Base-by-base conservation (phyloP, 2,797 vertebrate species). In the Rhinichthys osculus region DNA sequence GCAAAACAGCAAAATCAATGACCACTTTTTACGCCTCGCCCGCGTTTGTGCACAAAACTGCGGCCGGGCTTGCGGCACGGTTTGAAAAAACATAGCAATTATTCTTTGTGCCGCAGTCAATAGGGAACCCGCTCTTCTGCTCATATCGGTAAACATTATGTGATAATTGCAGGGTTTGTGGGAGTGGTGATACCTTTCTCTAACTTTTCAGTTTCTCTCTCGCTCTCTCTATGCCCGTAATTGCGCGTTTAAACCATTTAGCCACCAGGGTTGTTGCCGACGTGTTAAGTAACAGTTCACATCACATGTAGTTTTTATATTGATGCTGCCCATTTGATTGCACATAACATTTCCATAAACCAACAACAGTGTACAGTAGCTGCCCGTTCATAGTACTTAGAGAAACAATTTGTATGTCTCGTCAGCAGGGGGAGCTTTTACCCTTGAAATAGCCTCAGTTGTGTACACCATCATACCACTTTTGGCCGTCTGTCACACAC, bases 401-500 rank as follows among this genome's bases (percentile, higher is more conserved):
- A 21, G 35, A 3, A 70, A 13, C 47, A 11, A 27, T 57, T 70
- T 50, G 16, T 40, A 38, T 2, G 27, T 86, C 87, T 85, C 59
- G 78, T 92, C 95, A 93, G 81, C 85, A 95, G 95, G 94, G 93
- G 95, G 95, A 91, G 94, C 94, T 94, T 94, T 88, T 89, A 93
- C 92, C 78, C 93, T 91, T 93, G 89, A 76, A 85, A 91, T 93
- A 52, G 38, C 57, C 16, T 85, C 35, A 44, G 33, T 40, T 80
- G 71, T 77, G 19, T 66, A 17, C 50, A 77, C 50, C 66, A 57
- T 83, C 47, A 82, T 71, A 50, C 71, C 81, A 76, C 82, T 57
- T 66, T 30, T 27, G 30, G 62, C 85, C 77, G 30, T 70, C 80
- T 86, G 69, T 87, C 76, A 57, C 62, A 78, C 77, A 85, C 83